Percentiles rank a stretch among this genome's conserved stretches.
Conservation (phyloP, 2,888 invertebrate species). For the Latrodectus hesperus region DNA sequence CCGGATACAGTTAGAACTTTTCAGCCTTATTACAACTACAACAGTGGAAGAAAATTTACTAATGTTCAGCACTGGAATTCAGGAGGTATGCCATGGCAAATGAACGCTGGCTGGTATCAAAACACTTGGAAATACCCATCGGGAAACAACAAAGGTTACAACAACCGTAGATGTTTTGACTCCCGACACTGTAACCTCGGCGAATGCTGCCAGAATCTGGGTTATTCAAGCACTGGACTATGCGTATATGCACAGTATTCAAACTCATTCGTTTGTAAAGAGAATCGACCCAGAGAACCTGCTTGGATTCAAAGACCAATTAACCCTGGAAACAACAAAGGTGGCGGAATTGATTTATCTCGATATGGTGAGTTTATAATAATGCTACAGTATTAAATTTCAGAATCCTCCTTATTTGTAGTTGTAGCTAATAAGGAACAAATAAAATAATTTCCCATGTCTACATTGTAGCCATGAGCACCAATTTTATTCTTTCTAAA, state of each 20-base stretch:
- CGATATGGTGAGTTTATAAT: slow-evolving; percentile 16
- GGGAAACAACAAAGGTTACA: slow-evolving; percentile 28
- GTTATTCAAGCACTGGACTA: not conserved
- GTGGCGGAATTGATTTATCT: not conserved
- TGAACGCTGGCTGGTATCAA: slow-evolving; percentile 7
- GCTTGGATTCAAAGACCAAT: slow-evolving; percentile 30
- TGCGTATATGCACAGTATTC: slow-evolving; percentile 9
- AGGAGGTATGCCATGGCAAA: not conserved
- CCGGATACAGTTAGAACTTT: not conserved
- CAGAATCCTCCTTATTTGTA: not conserved
- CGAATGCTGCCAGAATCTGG: slow-evolving; percentile 24
- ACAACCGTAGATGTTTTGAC: slow-evolving; percentile 12
- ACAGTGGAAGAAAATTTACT: not conserved
- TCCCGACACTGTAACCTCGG: slow-evolving; percentile 20
- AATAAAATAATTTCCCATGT: not conserved
- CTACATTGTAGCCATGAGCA: too few species aligned
- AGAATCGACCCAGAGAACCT: not conserved
- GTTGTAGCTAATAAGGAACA: not conserved
- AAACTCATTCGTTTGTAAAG: not conserved
- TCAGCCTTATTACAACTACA: slow-evolving; percentile 2
- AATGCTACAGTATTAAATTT: not conserved
- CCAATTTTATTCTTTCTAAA: too few species aligned
- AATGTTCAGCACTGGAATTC: not conserved
- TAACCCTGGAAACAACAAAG: slow-evolving; percentile 30
- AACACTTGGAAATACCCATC: slow-evolving; percentile 26